A percentile compares a stretch with the other conserved stretches of the same genome.
phyloP scores from a whole-genome alignment of 2,888 invertebrate species.

The Hoplodrina ambigua region DNA sequence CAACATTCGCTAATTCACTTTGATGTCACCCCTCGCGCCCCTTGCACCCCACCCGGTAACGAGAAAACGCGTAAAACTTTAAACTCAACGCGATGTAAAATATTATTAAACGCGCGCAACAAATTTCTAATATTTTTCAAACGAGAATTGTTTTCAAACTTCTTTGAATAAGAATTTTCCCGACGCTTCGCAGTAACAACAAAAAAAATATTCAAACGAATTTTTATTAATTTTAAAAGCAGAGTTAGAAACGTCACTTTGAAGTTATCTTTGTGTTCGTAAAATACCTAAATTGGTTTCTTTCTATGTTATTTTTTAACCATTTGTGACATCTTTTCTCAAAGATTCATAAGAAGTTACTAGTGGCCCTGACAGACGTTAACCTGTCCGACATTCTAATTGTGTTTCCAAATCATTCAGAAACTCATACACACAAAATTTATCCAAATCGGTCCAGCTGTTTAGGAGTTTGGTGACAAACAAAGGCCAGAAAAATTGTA shows the following conservation, averaged over 20 bases:
- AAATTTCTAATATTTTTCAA: conserved; percentile 82
- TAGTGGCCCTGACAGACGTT: too few species aligned
- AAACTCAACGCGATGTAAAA: conserved; percentile 81
- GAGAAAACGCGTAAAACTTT: conserved; percentile 88
- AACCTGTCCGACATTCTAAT: too few species aligned
- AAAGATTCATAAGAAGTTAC: background rate
- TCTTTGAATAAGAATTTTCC: conserved; percentile 71
- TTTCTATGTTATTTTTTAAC: conserved; percentile 5
- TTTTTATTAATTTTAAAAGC: conserved; percentile 60
- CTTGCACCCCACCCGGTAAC: conserved; percentile 74
- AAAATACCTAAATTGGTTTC: conserved; percentile 28
- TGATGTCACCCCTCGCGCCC: conserved; percentile 84
- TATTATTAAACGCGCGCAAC: conserved; percentile 83
- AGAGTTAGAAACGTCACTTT: conserved; percentile 57
- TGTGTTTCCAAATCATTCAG: too few species aligned
- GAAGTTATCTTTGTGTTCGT: conserved; percentile 53
- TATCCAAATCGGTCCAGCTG: too few species aligned
- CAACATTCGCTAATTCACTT: conserved; percentile 90
- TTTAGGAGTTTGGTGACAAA: too few species aligned
- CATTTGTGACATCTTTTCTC: conserved; percentile 13
- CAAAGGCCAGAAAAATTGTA: too few species aligned
- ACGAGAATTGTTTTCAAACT: conserved; percentile 80
- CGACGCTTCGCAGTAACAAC: conserved; percentile 40
- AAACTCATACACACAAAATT: too few species aligned
- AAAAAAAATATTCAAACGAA: conserved; percentile 44